Evolutionary conservation across 2,888 invertebrate genomes (phyloP).

Genomic region (Tromatobia lineatoria): DNA sequence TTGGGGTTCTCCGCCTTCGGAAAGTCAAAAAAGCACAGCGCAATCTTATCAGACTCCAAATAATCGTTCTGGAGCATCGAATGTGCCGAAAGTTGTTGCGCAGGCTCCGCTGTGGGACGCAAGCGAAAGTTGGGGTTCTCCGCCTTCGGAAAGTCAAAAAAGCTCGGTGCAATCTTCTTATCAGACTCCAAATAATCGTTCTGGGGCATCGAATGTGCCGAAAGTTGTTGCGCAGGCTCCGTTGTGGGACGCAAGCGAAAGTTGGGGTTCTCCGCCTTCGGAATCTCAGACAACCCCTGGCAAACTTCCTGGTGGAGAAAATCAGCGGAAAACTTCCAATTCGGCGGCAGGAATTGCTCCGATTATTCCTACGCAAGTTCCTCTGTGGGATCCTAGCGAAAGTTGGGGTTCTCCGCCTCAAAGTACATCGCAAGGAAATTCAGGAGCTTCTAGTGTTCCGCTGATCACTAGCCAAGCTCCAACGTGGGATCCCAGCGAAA

Average conservation of each 20-base stretch:
- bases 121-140: slow-evolving; percentile 10
- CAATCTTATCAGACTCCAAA: not conserved
- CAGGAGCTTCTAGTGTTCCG: not conserved
- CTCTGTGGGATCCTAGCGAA: slow-evolving; percentile 21
- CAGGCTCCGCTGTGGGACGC: slow-evolving; percentile 20
- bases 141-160: not conserved
- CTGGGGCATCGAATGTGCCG: not conserved
- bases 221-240: slow-evolving; percentile 10
- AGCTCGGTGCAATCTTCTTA: too few relatives aligned
- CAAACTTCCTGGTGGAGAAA: too few relatives aligned
- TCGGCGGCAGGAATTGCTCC: not conserved
- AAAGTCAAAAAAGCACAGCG: too few relatives aligned
- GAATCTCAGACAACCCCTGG: too few relatives aligned
- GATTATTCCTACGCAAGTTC: not conserved
- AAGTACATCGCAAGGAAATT: not conserved
- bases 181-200: not conserved
- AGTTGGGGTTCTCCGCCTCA: slow-evolving; percentile 5
- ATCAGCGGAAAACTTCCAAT: not conserved
- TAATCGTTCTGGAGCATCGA: too few relatives aligned
- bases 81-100: not conserved
- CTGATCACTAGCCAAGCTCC: not conserved
- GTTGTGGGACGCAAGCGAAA: slow-evolving; percentile 6
- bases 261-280: not conserved
- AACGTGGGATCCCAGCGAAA: not conserved
- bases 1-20: not conserved